Conservation (phyloP, 2,888 invertebrate genomes). For the Chymomyza fuscimana region DNA sequence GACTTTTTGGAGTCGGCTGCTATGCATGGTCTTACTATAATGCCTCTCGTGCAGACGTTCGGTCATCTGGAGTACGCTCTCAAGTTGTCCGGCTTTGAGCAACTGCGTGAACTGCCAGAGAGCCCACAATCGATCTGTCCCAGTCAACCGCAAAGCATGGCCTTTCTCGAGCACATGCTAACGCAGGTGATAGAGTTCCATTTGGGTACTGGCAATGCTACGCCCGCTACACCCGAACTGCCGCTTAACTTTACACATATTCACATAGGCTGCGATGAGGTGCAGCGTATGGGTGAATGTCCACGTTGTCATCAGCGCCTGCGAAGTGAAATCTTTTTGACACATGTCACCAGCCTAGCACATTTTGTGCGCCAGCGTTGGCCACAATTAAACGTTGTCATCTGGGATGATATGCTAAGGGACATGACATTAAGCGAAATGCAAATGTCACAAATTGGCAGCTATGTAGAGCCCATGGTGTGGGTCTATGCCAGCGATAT, state of each 20-base stretch:
- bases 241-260: constrained; percentile 80
- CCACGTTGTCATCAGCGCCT: constrained; percentile 81
- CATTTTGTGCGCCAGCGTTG: constrained; percentile 83
- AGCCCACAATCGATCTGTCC: constrained; percentile 88
- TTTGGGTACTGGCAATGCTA: constrained; percentile 55
- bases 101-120: constrained; percentile 84
- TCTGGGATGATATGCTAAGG: constrained; percentile 91
- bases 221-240: constrained; percentile 39
- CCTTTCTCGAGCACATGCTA: constrained; percentile 85
- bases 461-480: constrained; percentile 88
- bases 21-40: constrained; percentile 83
- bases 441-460: constrained; percentile 83
- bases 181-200: constrained; percentile 83
- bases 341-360: constrained; percentile 83
- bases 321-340: constrained; percentile 82
- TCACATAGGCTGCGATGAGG: constrained; percentile 89
- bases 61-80: constrained; percentile 88
- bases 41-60: constrained; percentile 88
- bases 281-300: constrained; percentile 86
- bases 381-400: constrained; percentile 83
- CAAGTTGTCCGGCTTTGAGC: constrained; percentile 83
- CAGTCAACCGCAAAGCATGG: constrained; percentile 83
- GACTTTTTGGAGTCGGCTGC: constrained; percentile 83
- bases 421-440: constrained; percentile 83
- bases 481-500: constrained; percentile 90